Base-by-base conservation (phyloP, 2,888 invertebrate species). In the Aspidapion aeneum region DNA sequence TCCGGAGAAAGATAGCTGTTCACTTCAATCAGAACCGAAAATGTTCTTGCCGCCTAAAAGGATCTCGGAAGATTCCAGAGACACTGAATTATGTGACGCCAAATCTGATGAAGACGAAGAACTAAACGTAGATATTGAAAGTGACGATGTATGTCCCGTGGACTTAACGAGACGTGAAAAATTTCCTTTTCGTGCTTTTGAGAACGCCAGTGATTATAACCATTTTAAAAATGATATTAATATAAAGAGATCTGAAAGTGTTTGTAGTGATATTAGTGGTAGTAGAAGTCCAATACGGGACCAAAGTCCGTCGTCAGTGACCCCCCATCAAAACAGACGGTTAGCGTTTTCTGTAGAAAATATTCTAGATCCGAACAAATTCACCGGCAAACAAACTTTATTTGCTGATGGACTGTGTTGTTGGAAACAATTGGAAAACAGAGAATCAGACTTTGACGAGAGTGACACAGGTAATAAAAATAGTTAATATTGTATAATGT, bases 301-400 rank as follows among this genome's bases (percentile, higher is more conserved):
- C 58, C 70, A 68, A 21, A 75, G 75, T 67, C 80, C 79, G 71
- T 77, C 77, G 73, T 79, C 79, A 75, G 74, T 74, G 65, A 80
- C 85, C 50, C 79, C 86, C 61, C 84, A 84, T 57, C 82, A 85
- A 64, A 87, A 87, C 58, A 80, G 89, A 72, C 88, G 85, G 70
- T 85, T 94, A 68, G 92, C 94, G 18, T 94, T 94, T 80, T 93
- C 93, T 2, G 94, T 94, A 19, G 94, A 94, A 81, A 94, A 94
- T 76, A 94, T 94, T 68, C 81, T 94, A 70, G 94, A 94, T 79
- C 94, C 94, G 1, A 94, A 89, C 73, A 94, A 94, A 82, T 94
- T 94, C 78, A 94, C 93, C 21, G 93, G 93, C 22, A 81, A 86
- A 73, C 80, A 81, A 67, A 76, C 77, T 61, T 77, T 77, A 68